A percentile compares a stretch with the other conserved stretches of the same genome.
Evolutionary conservation across 1,140 invertebrate species (phyloP).

Genomic region (Vanessa atalanta): DNA sequence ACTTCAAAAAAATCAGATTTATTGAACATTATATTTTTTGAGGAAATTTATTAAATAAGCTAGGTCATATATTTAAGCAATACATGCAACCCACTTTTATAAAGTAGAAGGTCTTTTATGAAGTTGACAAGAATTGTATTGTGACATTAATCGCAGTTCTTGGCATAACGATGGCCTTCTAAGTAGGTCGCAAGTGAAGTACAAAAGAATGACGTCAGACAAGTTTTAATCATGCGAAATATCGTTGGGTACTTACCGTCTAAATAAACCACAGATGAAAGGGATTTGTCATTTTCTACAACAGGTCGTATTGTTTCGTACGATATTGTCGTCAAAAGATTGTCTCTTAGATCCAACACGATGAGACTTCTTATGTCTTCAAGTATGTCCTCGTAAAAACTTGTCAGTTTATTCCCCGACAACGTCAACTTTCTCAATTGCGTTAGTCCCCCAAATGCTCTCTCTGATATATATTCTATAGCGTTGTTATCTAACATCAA

Average conservation of each 20-base stretch:
- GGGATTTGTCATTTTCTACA: constrained; percentile 80
- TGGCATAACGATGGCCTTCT: constrained; percentile 21
- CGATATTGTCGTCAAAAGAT: constrained; percentile 86
- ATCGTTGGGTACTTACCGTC: constrained; percentile 84
- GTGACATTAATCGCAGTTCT: constrained; percentile 38
- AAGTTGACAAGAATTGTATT: constrained; percentile 32
- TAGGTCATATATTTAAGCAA: constrained; percentile 17
- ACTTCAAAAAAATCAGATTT: not conserved
- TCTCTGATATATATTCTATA: constrained; percentile 83
- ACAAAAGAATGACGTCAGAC: constrained; percentile 23
- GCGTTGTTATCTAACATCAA: constrained; percentile 88
- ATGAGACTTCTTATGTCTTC: constrained; percentile 83
- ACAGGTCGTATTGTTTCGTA: constrained; percentile 87
- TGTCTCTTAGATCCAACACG: constrained; percentile 87
- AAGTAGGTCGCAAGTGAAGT: constrained; percentile 30
- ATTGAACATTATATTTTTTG: not conserved
- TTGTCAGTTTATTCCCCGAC: constrained; percentile 86
- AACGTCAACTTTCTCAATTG: constrained; percentile 85
- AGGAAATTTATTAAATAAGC: constrained; percentile 4
- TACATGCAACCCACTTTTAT: constrained; percentile 26
- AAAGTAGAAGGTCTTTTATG: constrained; percentile 27
- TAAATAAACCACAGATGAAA: constrained; percentile 85
- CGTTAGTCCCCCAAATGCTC: constrained; percentile 86
- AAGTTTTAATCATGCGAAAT: constrained; percentile 32
- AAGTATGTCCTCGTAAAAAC: constrained; percentile 85